A percentile compares a stretch with the other conserved stretches of the same genome.
Evolutionary conservation across 2,797 vertebrate species (phyloP).

Genomic region (Muscicapa striata): DNA sequence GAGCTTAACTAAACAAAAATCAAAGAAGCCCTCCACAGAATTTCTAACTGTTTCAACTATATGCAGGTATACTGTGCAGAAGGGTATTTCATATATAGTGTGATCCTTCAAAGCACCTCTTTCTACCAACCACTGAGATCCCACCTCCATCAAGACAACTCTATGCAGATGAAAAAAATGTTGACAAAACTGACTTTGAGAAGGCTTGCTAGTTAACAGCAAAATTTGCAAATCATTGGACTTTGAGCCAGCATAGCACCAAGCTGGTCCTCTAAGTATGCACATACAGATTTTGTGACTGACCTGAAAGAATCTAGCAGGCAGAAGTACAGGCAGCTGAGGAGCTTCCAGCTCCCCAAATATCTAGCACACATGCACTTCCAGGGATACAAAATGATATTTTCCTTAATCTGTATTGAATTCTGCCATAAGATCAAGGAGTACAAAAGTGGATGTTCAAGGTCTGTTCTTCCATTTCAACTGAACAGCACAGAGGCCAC

Average conservation of each 20-base stretch:
- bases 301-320: not conserved
- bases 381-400: not conserved
- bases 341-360: not conserved
- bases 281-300: not conserved
- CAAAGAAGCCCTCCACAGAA: not conserved
- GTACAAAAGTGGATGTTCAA: not conserved
- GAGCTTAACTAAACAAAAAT: not conserved
- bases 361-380: not conserved
- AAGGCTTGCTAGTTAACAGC: not conserved
- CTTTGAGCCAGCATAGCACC: not conserved
- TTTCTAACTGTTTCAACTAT: not conserved
- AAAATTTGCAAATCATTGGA: not conserved
- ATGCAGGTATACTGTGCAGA: not conserved
- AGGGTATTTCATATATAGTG: not conserved
- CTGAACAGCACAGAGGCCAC: not conserved
- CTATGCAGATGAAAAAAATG: accelerated
- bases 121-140: not conserved
- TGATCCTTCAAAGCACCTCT: not conserved
- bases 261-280: not conserved
- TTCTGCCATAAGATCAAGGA: not conserved
- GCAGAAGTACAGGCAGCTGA: not conserved
- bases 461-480: not conserved
- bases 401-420: not conserved
- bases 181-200: not conserved
- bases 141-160: not conserved